Conservation (phyloP, 1,140 invertebrate species). For the Batillaria attramentaria region DNA sequence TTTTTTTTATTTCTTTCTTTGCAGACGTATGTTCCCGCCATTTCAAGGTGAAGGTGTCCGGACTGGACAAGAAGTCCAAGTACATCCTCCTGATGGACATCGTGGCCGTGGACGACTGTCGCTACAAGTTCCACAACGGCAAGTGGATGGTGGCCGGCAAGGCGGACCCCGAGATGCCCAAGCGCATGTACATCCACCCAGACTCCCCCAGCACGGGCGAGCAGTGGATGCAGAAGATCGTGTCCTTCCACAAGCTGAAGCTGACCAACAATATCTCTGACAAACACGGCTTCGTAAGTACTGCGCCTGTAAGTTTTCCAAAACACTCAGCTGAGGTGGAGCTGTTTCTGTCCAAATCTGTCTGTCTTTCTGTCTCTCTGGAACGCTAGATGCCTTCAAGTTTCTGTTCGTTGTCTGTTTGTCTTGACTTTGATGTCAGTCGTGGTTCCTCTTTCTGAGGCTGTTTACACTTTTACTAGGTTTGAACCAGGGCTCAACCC, state of each 20-base stretch:
- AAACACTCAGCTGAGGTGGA: background rate
- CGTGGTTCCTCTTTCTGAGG: background rate
- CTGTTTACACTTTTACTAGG: background rate
- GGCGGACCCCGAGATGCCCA: constrained; percentile 84
- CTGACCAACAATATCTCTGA: constrained; percentile 98
- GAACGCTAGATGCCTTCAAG: background rate
- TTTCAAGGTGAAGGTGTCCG: constrained; percentile 89
- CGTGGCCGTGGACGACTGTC: constrained; percentile 95
- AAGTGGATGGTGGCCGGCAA: constrained; percentile 76
- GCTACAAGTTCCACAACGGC: constrained; percentile 93
- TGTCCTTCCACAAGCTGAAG: constrained; percentile 98
- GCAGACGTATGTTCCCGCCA: constrained; percentile 96
- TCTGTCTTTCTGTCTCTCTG: background rate
- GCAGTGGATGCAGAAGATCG: constrained; percentile 98
- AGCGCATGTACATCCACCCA: constrained; percentile 96
- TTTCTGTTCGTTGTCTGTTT: background rate
- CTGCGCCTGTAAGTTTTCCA: constrained; percentile 22
- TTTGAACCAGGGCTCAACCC: background rate
- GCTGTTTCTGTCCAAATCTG: background rate
- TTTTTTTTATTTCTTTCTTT: constrained; percentile 25
- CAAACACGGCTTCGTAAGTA: constrained; percentile 96
- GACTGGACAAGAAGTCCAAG: constrained; percentile 89
- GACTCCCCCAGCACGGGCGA: constrained; percentile 95
- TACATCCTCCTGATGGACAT: constrained; percentile 99
- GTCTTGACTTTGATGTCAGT: background rate